Base-by-base conservation (phyloP, 2,888 invertebrate species). In the Poecilobothrus nobilitatus region DNA sequence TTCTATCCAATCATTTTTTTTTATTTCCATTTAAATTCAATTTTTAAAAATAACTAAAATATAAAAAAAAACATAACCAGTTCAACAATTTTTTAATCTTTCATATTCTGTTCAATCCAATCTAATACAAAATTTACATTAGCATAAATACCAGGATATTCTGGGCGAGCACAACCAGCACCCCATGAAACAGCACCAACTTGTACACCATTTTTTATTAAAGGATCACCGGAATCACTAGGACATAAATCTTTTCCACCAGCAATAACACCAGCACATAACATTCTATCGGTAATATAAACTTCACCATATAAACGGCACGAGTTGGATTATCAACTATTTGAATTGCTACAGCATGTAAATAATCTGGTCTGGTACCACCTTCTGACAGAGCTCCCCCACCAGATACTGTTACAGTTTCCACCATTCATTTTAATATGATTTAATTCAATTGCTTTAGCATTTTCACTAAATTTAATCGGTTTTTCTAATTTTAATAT, bases 401-500 rank as follows among this genome's bases (percentile, higher is more conserved):
- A 33, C 72, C 72, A 65, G 65, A 68, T 1, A 71, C 72, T 12
- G 67, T 65, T 8, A 70, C 72, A 15, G 66, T 33, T 21, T 63
- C 71, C 73, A 41, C 27, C 65, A 10, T 53, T 63, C 12, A 69
- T 53, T 7, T 12, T 5, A 18, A 18, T 12, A 12, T 6, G 6
- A 12, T 53, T 5, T 53, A 53, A 53, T 53, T 53, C 18, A n/a
- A 53, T 53, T 53, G 53, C 2, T 53, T 53, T 18, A 18, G 9
- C 15, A 15, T 53, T 12, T 18, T 1, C 6, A 18, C 6, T 12
- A 4, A 53, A 18, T 53, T 53, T 20, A 80, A 70, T 22, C 71
- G 62, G 10, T 71, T n/a, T 64, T 4, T 71, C 69, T 70, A 84
- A 74, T 69, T 79, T 74, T 22, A 84, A 71, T 6, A 84, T 69